phyloP scores from a whole-genome alignment of 2,888 invertebrate species.

The Fragum fragum region DNA sequence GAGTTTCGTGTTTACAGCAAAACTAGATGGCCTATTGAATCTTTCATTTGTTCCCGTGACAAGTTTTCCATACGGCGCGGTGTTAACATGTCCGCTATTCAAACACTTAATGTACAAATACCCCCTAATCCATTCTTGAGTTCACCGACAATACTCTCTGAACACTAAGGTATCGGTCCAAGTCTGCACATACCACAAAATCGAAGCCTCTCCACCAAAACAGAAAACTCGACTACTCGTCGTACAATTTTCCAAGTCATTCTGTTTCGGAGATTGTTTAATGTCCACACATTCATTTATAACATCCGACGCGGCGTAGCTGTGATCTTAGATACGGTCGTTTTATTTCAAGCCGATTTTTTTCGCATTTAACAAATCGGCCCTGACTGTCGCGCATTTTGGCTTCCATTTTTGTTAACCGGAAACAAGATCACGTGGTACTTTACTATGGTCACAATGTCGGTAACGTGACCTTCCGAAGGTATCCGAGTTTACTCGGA shows the following conservation, averaged over 20 bases:
- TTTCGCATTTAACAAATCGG: not conserved
- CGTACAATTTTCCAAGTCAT: slow-evolving; percentile 28
- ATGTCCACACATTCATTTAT: slow-evolving; percentile 24
- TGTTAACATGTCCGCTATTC: slow-evolving; percentile 23
- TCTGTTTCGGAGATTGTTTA: not conserved
- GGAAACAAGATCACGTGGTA: slow-evolving; percentile 23
- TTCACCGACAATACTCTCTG: slow-evolving; percentile 29
- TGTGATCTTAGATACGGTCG: slow-evolving; percentile 11
- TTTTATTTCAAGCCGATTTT: not conserved
- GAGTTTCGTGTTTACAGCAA: slow-evolving; percentile 36
- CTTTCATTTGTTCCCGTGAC: slow-evolving; percentile 14
- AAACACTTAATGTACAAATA: slow-evolving; percentile 7
- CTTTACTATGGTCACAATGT: slow-evolving; percentile 26
- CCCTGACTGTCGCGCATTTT: not conserved
- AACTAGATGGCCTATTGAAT: not conserved
- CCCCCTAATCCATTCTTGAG: slow-evolving; percentile 29
- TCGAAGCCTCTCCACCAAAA: slow-evolving; percentile 23
- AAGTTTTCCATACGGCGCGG: slow-evolving; percentile 19
- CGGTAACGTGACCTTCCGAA: not conserved
- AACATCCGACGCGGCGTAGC: not conserved
- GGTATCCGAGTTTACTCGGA: not conserved
- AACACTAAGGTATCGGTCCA: slow-evolving; percentile 21
- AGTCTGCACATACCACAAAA: slow-evolving; percentile 27
- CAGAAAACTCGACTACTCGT: slow-evolving; percentile 26
- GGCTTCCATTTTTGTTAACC: not conserved